Percentiles rank a stretch among this genome's conserved stretches.
Evolutionary conservation across 2,888 invertebrate genomes (phyloP).

Genomic region (Cheilosia variabilis): DNA sequence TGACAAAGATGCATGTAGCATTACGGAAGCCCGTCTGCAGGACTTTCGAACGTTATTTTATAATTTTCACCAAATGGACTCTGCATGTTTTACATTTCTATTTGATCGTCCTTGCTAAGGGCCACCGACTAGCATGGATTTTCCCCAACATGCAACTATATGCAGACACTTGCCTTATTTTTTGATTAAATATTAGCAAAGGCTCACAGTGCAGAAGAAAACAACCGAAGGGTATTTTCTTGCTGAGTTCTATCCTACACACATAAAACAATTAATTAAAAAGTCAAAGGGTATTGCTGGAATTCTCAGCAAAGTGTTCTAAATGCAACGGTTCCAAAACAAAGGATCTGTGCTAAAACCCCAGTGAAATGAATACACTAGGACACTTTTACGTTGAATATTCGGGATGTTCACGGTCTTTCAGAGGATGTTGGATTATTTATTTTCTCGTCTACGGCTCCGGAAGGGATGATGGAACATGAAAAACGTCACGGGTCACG

Average conservation of each 20-base stretch:
- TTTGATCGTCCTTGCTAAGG: background rate
- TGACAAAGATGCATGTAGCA: slow-evolving; percentile 46
- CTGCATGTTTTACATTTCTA: background rate
- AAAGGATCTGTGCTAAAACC: slow-evolving; percentile 36
- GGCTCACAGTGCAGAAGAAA: slow-evolving; percentile 39
- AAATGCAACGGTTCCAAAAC: slow-evolving; percentile 29
- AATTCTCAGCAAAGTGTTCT: slow-evolving; percentile 20
- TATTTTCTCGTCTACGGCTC: background rate
- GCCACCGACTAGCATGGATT: background rate
- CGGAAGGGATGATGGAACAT: slow-evolving; percentile 12
- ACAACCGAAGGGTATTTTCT: slow-evolving; percentile 1
- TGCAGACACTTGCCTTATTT: background rate
- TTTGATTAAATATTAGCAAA: slow-evolving; percentile 52
- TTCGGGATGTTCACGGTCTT: slow-evolving; percentile 17
- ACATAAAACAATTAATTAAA: slow-evolving; percentile 51
- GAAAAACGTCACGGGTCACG: slow-evolving; percentile 42
- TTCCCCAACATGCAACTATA: background rate
- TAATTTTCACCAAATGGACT: slow-evolving; percentile 21
- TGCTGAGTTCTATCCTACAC: background rate
- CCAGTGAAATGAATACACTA: slow-evolving; percentile 14
- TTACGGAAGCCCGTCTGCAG: slow-evolving; percentile 20
- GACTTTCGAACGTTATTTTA: slow-evolving; percentile 25
- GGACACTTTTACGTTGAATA: slow-evolving; percentile 39
- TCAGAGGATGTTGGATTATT: slow-evolving; percentile 4
- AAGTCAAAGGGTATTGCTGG: slow-evolving; percentile 42